Evolutionary conservation across 2,113 vertebrate species (phyloP).

Genomic region (Glaucidium brasilianum): DNA sequence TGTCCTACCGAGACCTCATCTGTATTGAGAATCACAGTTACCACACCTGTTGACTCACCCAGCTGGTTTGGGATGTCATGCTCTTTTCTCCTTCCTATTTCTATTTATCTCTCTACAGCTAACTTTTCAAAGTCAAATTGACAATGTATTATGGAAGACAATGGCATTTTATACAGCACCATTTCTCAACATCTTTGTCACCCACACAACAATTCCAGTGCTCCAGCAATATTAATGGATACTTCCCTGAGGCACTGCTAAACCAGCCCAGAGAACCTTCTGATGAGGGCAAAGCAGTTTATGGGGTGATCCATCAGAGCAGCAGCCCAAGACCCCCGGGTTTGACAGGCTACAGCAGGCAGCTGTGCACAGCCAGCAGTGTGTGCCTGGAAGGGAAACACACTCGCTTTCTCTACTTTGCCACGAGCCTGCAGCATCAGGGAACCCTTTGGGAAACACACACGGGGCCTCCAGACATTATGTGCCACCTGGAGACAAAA

Average conservation of each 20-base stretch:
- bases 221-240: neutral
- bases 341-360: neutral
- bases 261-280: neutral
- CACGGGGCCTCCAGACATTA: accelerated
- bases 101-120: neutral
- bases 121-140: neutral
- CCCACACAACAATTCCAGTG: neutral
- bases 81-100: neutral
- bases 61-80: neutral
- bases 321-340: neutral
- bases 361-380: neutral
- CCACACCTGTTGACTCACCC: neutral
- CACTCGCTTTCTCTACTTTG: accelerated
- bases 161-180: neutral
- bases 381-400: accelerated
- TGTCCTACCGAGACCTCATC: neutral
- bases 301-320: neutral
- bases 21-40: neutral
- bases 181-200: neutral
- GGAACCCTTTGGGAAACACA: neutral
- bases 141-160: neutral
- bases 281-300: neutral
- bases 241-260: neutral
- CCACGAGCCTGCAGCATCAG: accelerated
- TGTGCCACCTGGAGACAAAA: neutral